Base-by-base conservation (phyloP, 2,797 vertebrate genomes). In the Calcarius lapponicus region DNA sequence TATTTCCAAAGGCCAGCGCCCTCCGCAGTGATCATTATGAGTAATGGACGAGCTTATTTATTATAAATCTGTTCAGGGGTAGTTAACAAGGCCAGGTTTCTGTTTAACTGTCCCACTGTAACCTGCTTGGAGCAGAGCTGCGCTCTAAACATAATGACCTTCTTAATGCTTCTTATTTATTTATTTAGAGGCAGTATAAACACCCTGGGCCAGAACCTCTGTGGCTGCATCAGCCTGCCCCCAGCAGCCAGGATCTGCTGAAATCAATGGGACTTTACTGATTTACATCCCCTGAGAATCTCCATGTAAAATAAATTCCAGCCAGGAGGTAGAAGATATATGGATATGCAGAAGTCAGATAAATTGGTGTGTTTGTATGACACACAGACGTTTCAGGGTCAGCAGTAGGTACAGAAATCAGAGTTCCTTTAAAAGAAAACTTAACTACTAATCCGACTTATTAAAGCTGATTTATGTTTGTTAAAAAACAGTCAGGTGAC, bases 401-500 rank as follows among this genome's bases (percentile, higher is more conserved):
- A 93, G 19, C 38, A 72, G 58, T 16, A 79, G 28, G 67, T 50
- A 64, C 54, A 94, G 84, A 70, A 95, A 95, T 83, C 58, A 16
- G 71, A 53, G 57, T 45, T 60, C 76, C 40, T 79, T 86, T 60
- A 64, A 88, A 83, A 65, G 61, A 91, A 83, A 95, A 64, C 72
- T 29, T 13, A 62, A 64, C 1, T 0, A 69, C 81, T 79, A 80
- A 95, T 90, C 80, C 67, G 17, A 73, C 70, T 95, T 95, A 95
- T 95, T 96, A 94, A 92, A 95, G 75, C 73, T 88, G 90, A 97
- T 96, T 96, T 96, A 92, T 92, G 86, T 83, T 88, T 76, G 93
- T 90, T 92, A 95, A 92, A 94, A 96, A 95, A 43, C 86, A 75
- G 89, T 86, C 96, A 95, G 94, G 88, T 96, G 95, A 95, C 92